Conservation (phyloP, 1,140 invertebrate genomes). For the Eciton burchellii region DNA sequence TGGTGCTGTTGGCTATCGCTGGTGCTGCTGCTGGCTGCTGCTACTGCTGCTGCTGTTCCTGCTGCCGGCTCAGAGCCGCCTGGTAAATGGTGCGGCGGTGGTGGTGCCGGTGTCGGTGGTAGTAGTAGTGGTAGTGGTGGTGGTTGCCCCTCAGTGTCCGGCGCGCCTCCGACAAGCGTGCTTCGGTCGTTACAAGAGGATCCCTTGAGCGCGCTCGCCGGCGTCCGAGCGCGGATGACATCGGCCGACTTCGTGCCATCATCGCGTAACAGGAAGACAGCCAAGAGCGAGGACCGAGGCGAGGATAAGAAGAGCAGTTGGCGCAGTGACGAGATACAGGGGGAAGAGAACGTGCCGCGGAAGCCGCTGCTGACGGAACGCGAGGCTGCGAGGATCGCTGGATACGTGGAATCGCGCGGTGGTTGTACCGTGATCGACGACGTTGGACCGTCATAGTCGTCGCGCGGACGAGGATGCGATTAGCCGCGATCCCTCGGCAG, state of each 20-base stretch:
- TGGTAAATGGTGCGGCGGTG: constrained; percentile 40
- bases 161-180: constrained; percentile 85
- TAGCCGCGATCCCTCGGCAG: neutral
- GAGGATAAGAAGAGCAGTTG: constrained; percentile 15
- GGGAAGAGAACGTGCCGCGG: neutral
- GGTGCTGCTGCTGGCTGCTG: constrained; percentile 44
- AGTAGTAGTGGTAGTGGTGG: constrained; percentile 72
- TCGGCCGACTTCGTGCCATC: constrained; percentile 46
- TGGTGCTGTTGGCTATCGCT: constrained; percentile 55
- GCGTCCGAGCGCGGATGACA: constrained; percentile 65
- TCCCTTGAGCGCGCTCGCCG: constrained; percentile 62
- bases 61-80: constrained; percentile 46
- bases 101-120: constrained; percentile 57
- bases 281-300: neutral
- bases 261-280: constrained; percentile 40
- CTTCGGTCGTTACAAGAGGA: constrained; percentile 78
- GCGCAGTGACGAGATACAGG: neutral
- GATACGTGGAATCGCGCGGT: constrained; percentile 24
- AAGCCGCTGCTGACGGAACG: neutral
- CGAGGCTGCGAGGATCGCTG: constrained; percentile 18
- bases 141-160: constrained; percentile 85
- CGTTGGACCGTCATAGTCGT: neutral
- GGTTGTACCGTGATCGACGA: neutral
- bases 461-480: constrained; percentile 45
- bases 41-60: constrained; percentile 60